Evolutionary conservation across 2,113 vertebrate species (phyloP), one percentile per base, ranked within the genome.

Genomic region (Puntigrus tetrazona): DNA sequence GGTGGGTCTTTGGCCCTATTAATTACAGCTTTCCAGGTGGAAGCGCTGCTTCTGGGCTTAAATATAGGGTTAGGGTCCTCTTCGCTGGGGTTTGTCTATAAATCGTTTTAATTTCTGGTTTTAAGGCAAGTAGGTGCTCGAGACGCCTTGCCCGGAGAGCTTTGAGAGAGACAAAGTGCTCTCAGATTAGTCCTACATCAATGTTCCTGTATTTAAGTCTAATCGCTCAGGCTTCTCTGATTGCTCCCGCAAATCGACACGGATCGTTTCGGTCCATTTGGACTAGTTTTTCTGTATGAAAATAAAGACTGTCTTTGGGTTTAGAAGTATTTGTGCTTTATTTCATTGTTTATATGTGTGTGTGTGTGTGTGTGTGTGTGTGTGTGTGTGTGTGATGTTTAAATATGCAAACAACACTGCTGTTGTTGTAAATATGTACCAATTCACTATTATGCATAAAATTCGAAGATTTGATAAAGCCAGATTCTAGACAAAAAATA

Each of bases 51-150:
- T 79, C 87, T 89, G 86, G 86, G 84, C 87, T 93, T 94, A 93
- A 92, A 87, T 83, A 80, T 79, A 82, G 84, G 85, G 86, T 88
- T 87, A 88, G 57, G 65, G 59, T 38, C 79, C 59, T 63, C 84
- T 89, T 88, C 91, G 89, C 86, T 29, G 76, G 87, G 86, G 86
- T 84, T 88, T 87, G 82, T 67, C 83, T 78, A 89, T 88, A 93
- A 92, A 93, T 89, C 91, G 63, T 88, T 92, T 92, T 94, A 93
- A 94, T 92, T 93, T 93, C 85, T 81, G 86, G 86, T 90, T 89
- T 93, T 91, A 83, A 90, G 75, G 79, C 86, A 74, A 86, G 92
- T 89, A 88, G 90, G 87, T 88, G 76, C 85, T 83, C 80, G 82
- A 81, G 74, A 81, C 78, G 36, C 22, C 20, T 45, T 59, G 74